Base-by-base conservation (phyloP, 2,113 vertebrate species). In the Lepus timidus region DNA sequence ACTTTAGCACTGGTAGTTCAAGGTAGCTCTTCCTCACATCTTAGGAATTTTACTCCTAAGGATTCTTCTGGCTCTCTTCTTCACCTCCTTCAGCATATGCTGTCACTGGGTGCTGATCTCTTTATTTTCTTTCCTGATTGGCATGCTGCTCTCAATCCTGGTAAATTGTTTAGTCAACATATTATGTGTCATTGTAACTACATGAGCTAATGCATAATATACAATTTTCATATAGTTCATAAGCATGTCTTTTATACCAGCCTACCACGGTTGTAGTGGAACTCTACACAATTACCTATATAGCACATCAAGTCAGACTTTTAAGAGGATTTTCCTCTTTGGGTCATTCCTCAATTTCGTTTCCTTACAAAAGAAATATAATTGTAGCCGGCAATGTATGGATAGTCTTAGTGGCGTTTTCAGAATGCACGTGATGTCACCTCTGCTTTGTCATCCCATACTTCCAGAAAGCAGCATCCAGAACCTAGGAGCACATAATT, bases 61-160 rank as follows among this genome's bases (percentile, higher is more conserved):
- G 1, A 27, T 23, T 82, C 31, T 11, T n/a, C 31, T 22, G 13
- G 3, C 13, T 25, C 12, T 36, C 27, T 88, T 14, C 52, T 85
- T 81, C n/a, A 36, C 44, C 67, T 70, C 62, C 29, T 81, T 52
- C 68, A 55, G 22, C 44, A 49, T 58, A 36, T 8, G 11, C 29
- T 89, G 14, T 0, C 1, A 7, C 44, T 20, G 8, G 9, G 6
- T 65, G 6, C n/a, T n/a, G n/a, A n/a, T n/a, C n/a, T n/a, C n/a
- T n/a, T n/a, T n/a, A 8, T 76, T 58, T 31, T 86, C 10, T 7
- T 76, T 91, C 29, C 23, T 70, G 20, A 8, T 74, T 25, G 13
- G 25, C 13, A 62, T 65, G 2, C 9, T 83, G 1, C 0, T 31
- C 9, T 88, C 1, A 27, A 1, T 82, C 9, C 12, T 62, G 2